Conservation (phyloP, 2,888 invertebrate species). For the Oligia strigilis region DNA sequence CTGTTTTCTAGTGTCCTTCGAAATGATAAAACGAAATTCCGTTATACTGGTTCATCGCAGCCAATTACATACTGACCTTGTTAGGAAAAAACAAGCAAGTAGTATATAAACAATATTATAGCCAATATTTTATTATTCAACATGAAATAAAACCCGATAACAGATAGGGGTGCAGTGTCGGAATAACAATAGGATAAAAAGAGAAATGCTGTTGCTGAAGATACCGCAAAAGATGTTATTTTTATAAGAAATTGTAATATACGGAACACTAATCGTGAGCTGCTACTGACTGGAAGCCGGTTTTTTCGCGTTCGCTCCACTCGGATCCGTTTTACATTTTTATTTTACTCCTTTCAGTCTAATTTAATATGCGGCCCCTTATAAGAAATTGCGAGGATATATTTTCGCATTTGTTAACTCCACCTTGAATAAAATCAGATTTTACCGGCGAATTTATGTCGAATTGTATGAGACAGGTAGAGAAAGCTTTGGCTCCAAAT, state of each 20-base stretch:
- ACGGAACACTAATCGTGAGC: conserved; percentile 68
- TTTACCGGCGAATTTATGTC: conserved; percentile 74
- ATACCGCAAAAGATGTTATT: conserved; percentile 58
- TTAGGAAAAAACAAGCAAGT: conserved; percentile 1
- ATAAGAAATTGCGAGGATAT: conserved; percentile 84
- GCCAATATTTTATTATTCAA: conserved; percentile 29
- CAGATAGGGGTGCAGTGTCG: conserved; percentile 50
- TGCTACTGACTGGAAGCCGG: conserved; percentile 69
- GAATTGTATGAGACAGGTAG: conserved; percentile 72
- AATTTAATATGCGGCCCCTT: conserved; percentile 86
- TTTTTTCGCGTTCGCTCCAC: conserved; percentile 78
- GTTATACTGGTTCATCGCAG: conserved; percentile 5
- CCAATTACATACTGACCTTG: conserved; percentile 14
- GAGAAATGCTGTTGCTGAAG: conserved; percentile 59
- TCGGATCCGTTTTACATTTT: conserved; percentile 84
- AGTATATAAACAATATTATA: conserved; percentile 4
- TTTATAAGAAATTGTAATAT: conserved; percentile 63
- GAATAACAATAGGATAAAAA: conserved; percentile 61
- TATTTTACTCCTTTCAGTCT: conserved; percentile 86
- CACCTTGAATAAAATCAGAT: conserved; percentile 80
- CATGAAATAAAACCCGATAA: conserved; percentile 32
- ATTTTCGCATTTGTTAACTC: conserved; percentile 84
- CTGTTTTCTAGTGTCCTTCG: conserved; percentile 43
- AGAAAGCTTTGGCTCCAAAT: conserved; percentile 54
- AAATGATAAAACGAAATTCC: conserved; percentile 36